Evolutionary conservation across 2,113 vertebrate species (phyloP).

Genomic region (Forbesichthys agassizii): DNA sequence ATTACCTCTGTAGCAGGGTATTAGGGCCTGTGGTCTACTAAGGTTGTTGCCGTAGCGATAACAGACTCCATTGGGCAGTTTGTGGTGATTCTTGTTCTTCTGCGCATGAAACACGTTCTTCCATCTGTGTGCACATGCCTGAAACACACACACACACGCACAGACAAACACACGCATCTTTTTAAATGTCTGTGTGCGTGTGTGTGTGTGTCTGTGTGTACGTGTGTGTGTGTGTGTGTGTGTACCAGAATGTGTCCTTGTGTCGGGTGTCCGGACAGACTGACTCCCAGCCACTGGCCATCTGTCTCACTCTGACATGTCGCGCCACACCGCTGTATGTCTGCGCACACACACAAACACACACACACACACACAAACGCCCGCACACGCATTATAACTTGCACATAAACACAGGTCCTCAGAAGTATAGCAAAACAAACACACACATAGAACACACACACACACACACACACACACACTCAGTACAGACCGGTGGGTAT

Average conservation of each 20-base stretch:
- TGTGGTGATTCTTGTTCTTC: constrained; percentile 78
- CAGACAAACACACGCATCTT: constrained; percentile 19
- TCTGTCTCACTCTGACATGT: constrained; percentile 87
- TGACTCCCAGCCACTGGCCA: constrained; percentile 96
- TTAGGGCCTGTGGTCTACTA: constrained; percentile 63
- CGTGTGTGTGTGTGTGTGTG: not conserved
- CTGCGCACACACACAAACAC: constrained; percentile 63
- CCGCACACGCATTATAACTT: not conserved
- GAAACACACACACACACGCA: constrained; percentile 36
- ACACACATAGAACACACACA: not conserved
- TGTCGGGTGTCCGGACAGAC: constrained; percentile 86
- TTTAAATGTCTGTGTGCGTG: not conserved
- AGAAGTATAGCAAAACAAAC: not conserved
- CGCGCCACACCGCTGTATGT: constrained; percentile 81
- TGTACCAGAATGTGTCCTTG: constrained; percentile 86
- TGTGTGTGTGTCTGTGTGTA: not conserved
- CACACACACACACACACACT: constrained; percentile 21
- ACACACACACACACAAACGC: constrained; percentile 9
- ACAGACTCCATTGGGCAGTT: constrained; percentile 87
- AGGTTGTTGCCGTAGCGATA: constrained; percentile 83
- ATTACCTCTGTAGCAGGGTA: constrained; percentile 88
- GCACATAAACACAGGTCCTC: not conserved
- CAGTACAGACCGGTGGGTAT: constrained; percentile 43
- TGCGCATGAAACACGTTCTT: constrained; percentile 87
- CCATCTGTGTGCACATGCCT: constrained; percentile 86